phyloP scores from a whole-genome alignment of 2,113 vertebrate species.

The Passer domesticus region DNA sequence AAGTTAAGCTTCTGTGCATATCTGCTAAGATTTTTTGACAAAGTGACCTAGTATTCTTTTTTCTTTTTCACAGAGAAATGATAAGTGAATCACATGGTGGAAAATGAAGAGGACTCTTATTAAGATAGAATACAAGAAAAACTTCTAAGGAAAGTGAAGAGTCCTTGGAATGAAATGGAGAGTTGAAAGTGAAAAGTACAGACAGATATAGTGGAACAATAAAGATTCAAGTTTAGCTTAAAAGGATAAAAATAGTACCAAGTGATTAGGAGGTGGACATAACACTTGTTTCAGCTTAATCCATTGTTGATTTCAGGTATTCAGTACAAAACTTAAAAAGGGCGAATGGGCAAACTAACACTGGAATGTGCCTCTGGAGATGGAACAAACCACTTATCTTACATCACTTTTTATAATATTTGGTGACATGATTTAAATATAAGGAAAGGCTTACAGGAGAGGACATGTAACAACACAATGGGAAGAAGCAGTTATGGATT shows the following conservation, averaged over 20 bases:
- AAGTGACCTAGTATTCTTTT: neutral
- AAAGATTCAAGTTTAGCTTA: neutral
- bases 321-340: neutral
- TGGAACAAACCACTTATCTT: neutral
- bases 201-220: neutral
- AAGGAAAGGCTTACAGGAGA: neutral
- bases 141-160: neutral
- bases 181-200: neutral
- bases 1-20: neutral
- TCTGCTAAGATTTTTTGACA: neutral
- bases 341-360: neutral
- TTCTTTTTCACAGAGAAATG: neutral
- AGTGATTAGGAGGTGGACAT: neutral
- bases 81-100: neutral
- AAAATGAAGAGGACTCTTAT: neutral
- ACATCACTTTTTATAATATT: neutral
- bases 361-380: neutral
- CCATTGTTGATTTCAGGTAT: neutral
- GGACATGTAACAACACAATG: neutral
- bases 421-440: neutral
- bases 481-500: neutral
- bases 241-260: neutral
- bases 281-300: neutral
- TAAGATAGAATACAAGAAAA: neutral
- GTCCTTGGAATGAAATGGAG: neutral